Percentiles rank a stretch among this genome's conserved stretches.
Evolutionary conservation across 2,113 vertebrate genomes (phyloP).

Genomic region (Calypte anna): DNA sequence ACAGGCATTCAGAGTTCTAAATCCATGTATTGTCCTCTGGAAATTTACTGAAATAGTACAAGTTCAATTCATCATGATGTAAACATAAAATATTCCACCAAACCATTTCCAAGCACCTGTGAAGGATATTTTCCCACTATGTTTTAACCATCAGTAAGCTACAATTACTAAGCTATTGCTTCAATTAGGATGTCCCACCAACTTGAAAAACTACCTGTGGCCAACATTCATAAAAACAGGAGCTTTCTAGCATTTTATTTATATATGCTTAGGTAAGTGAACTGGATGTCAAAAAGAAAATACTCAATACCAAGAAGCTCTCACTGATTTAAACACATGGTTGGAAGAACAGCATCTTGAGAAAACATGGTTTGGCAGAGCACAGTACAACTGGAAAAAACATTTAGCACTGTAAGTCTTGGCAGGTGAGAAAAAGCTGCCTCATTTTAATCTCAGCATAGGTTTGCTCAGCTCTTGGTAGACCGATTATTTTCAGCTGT

Average conservation of each 20-base stretch:
- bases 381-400: neutral
- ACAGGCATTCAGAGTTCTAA: neutral
- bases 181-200: neutral
- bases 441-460: neutral
- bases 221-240: neutral
- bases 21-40: neutral
- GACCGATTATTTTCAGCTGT: neutral
- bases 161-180: neutral
- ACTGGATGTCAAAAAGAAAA: neutral
- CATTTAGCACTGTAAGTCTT: neutral
- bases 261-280: neutral
- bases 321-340: neutral
- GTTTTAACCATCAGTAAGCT: conserved; percentile 7
- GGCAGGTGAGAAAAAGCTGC: conserved; percentile 21
- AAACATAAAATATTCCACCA: neutral
- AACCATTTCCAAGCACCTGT: neutral
- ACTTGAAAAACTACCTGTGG: neutral
- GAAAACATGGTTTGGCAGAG: conserved; percentile 10
- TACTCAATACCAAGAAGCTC: neutral
- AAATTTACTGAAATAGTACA: neutral
- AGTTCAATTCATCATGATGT: neutral
- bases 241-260: conserved; percentile 1
- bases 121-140: neutral
- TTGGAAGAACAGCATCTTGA: conserved; percentile 16
- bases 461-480: neutral